Evolutionary conservation across 1,140 invertebrate genomes (phyloP).

Genomic region (Archivesica marissinica): DNA sequence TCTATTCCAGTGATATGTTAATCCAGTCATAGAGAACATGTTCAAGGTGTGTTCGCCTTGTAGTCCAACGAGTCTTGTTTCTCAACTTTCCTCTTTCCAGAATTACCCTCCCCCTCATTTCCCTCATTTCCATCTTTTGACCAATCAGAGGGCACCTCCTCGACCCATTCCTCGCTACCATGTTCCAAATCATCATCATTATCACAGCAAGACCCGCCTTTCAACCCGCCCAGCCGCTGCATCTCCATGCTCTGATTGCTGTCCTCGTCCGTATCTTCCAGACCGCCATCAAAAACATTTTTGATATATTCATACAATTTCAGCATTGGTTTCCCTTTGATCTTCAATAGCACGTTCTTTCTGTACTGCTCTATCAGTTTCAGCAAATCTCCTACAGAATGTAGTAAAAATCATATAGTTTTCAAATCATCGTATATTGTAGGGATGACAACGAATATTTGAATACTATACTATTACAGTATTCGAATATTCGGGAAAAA

Average conservation of each 20-base stretch:
- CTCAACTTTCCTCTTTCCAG: constrained; percentile 17
- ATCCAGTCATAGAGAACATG: no score
- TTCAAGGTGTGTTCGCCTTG: constrained; percentile 58
- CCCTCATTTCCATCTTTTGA: no score
- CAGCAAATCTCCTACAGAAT: constrained; percentile 67
- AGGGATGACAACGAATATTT: no score
- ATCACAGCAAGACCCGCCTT: background rate
- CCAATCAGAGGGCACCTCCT: no score
- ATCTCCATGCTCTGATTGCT: constrained; percentile 48
- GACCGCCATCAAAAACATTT: constrained; percentile 61
- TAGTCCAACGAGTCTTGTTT: constrained; percentile 66
- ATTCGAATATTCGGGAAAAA: no score
- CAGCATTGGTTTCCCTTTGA: background rate
- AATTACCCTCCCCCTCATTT: background rate
- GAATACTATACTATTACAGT: no score
- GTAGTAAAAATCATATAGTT: no score
- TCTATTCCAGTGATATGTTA: no score
- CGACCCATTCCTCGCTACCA: constrained; percentile 25
- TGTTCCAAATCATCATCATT: background rate
- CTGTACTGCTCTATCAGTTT: constrained; percentile 68
- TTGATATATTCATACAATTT: constrained; percentile 70
- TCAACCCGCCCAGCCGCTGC: background rate
- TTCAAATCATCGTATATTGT: no score
- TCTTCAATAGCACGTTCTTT: constrained; percentile 46
- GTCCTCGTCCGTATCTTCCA: constrained; percentile 61